Evolutionary conservation across 2,113 vertebrate species (phyloP), one percentile per base, ranked within the genome.

Genomic region (Salvator merianae): DNA sequence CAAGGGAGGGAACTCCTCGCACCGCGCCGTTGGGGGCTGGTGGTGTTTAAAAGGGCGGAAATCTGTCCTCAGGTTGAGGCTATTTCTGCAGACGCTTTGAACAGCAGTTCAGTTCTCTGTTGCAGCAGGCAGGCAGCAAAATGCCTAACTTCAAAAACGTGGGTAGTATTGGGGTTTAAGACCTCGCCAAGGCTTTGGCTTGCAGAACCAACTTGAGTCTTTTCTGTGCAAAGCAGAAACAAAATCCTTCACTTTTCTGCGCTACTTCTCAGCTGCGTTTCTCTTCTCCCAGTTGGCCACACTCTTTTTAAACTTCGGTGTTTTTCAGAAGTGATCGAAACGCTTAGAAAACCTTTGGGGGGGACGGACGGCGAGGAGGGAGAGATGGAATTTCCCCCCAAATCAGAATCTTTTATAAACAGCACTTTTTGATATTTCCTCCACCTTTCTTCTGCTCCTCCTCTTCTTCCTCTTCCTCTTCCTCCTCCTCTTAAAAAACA

Each of bases 311-410:
- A 86, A 86, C 86, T 88, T 84, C 88, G 85, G 76, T 91, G 90
- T 82, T 38, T 81, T 93, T 96, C 94, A 93, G 93, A 96, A 95
- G 91, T 95, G 92, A 89, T 86, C 83, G 78, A 77, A 81, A 50
- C 83, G 73, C 80, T 90, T 30, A 66, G 72, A 24, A 86, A 59
- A 59, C 55, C 1, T 20, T 53, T 5, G 16, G 55, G 55, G 20
- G 55, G 14, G 55, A 20, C 16, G 14, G 53, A 12, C 10, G 7
- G 16, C 3, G 53, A 55, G 14, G 53, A 55, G 53, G 55, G 20
- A 59, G 73, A 82, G 36, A 26, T 30, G 38, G 59, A 26, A 80
- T 38, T 74, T 81, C 70, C 43, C 73, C 62, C 69, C 38, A 80
- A 69, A 34, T 79, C 72, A 26, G 62, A 36, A 77, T 66, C 55